phyloP scores from a whole-genome alignment of 2,113 vertebrate genomes.

The Pseudorhombus dupliciocellatus region DNA sequence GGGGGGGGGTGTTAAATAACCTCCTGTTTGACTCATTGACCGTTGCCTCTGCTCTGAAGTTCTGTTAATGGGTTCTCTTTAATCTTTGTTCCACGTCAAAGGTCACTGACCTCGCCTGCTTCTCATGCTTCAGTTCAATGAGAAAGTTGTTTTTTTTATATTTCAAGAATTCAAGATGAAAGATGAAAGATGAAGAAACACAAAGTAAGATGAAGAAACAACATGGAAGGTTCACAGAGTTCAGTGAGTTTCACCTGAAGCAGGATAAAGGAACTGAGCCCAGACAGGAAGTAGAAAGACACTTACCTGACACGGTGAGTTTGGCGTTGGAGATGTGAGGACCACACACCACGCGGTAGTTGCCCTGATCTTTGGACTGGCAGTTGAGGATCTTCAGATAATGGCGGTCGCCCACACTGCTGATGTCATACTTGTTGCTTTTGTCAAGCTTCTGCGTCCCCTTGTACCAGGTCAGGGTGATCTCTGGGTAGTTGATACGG shows the following conservation, averaged over 20 bases:
- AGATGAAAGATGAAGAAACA: slow-evolving; percentile 6
- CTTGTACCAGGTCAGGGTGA: slow-evolving; percentile 96
- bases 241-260: slow-evolving; percentile 44
- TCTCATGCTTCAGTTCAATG: too few relatives aligned
- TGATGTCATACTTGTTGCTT: slow-evolving; percentile 89
- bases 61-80: too few relatives aligned
- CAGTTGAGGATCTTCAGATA: slow-evolving; percentile 88
- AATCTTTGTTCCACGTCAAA: too few relatives aligned
- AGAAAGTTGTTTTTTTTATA: too few relatives aligned
- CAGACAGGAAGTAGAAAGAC: not conserved
- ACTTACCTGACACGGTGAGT: slow-evolving; percentile 91
- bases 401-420: slow-evolving; percentile 85
- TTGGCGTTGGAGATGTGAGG: slow-evolving; percentile 95
- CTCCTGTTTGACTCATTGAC: too few relatives aligned
- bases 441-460: slow-evolving; percentile 92
- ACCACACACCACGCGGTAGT: slow-evolving; percentile 95
- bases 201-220: slow-evolving; percentile 17
- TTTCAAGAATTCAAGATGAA: too few relatives aligned
- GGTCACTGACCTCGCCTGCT: too few relatives aligned
- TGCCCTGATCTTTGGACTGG: slow-evolving; percentile 89
- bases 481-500: slow-evolving; percentile 97
- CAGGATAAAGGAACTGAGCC: not conserved
- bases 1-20: too few relatives aligned
- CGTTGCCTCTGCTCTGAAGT: too few relatives aligned
- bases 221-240: slow-evolving; percentile 49